Percentiles rank a stretch among this genome's conserved stretches.
Evolutionary conservation across 2,888 invertebrate species (phyloP).

Genomic region (Calliopum simillimum): DNA sequence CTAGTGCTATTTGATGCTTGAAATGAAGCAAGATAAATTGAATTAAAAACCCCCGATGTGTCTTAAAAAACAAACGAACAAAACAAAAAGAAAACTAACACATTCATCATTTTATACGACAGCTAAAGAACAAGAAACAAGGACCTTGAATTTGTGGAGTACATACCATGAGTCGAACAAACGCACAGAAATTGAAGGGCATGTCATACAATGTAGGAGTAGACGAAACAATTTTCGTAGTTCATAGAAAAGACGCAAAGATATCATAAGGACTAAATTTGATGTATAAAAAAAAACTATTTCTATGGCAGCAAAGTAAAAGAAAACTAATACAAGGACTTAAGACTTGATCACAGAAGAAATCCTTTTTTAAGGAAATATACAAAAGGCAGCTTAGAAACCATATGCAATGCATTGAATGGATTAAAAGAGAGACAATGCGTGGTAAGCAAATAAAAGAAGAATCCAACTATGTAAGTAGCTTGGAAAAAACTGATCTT

Average conservation of each 20-base stretch:
- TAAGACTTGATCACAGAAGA: neutral
- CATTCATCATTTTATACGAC: constrained; percentile 12
- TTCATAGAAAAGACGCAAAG: neutral
- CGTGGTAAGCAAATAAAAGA: too few relatives aligned
- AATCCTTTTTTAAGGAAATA: too few relatives aligned
- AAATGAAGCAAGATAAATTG: constrained; percentile 14
- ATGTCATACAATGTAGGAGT: constrained; percentile 1
- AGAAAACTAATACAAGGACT: constrained; percentile 2
- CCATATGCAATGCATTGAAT: too few relatives aligned
- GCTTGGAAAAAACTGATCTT: too few relatives aligned
- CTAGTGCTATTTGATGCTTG: neutral
- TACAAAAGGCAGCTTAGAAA: too few relatives aligned
- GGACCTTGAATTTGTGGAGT: neutral
- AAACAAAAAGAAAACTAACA: constrained; percentile 2
- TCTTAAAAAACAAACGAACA: constrained; percentile 9
- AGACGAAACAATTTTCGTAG: neutral
- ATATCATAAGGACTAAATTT: neutral
- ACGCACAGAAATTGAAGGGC: too few relatives aligned
- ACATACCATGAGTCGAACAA: neutral
- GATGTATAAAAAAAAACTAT: neutral
- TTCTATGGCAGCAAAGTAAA: neutral
- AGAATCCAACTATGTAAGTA: too few relatives aligned
- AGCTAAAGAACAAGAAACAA: constrained; percentile 3
- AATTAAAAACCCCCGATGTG: neutral
- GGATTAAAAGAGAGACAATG: too few relatives aligned